phyloP scores from a whole-genome alignment of 2,888 invertebrate species.

The Spilosoma lubricipeda region DNA sequence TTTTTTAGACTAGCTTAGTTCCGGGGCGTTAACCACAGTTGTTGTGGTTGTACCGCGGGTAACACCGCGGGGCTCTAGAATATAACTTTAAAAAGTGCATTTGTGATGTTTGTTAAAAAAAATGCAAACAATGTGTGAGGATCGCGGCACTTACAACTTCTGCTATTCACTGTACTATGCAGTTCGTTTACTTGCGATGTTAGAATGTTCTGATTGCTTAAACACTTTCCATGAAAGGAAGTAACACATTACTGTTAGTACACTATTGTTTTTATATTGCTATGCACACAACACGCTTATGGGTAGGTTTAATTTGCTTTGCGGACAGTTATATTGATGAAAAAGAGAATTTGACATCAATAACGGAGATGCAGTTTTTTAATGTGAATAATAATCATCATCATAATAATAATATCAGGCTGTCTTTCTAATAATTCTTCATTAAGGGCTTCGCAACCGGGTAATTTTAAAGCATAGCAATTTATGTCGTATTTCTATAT shows the following conservation, averaged over 20 bases:
- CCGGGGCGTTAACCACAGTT: too few relatives aligned
- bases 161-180: conserved; percentile 3
- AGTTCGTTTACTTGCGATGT: conserved; percentile 34
- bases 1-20: too few relatives aligned
- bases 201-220: conserved; percentile 37
- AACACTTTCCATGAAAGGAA: conserved; percentile 49
- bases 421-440: background rate
- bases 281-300: conserved; percentile 22
- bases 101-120: too few relatives aligned
- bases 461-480: too few relatives aligned
- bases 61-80: too few relatives aligned
- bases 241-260: conserved; percentile 48
- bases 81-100: too few relatives aligned
- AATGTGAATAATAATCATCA: background rate
- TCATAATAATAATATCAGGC: background rate
- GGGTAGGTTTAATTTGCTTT: conserved; percentile 22
- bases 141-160: background rate
- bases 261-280: conserved; percentile 21
- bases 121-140: too few relatives aligned
- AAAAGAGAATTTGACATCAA: background rate
- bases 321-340: conserved; percentile 10
- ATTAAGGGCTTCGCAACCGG: too few relatives aligned
- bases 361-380: background rate
- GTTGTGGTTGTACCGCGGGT: too few relatives aligned
- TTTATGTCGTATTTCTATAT: too few relatives aligned